Evolutionary conservation across 35 echinoderm and acorn worm species (phyloP), one percentile per base, ranked within the genome.

Genomic region (Ptychodera flava): DNA sequence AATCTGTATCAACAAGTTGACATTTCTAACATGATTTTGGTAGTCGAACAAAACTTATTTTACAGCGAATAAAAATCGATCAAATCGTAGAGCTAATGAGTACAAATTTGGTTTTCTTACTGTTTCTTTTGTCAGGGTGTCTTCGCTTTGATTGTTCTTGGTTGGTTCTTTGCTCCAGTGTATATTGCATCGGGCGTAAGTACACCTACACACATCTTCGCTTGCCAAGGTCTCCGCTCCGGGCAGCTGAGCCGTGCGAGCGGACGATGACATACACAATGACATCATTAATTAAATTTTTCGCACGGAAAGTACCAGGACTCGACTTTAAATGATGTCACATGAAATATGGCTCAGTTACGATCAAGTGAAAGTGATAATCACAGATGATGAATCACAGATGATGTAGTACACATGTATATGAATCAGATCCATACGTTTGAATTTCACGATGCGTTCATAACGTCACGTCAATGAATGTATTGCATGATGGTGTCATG

Each of bases 131-230:
- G 6, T 64, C 45, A 64, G 45, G 22, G 45, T 22, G 45, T 87
- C 31, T 76, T 92, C 0, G 83, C 92, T 2, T 76, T 95, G 27
- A 87, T 92, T 36, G 85, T 92, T n/a, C 37, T 91, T 15, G 93
- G 90, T 76, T 95, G 93, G 93, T 87, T 95, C 28, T 95, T 95
- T 78, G 38, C 90, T n/a, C 93, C 93, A 16, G 93, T 95, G 0
- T 95, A 92, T 37, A 92, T 95, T 37, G 93, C 93, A 31, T 91
- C 89, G 76, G 93, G 93, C 82, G 93, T 95, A 78, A 89, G 90
- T 85, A 16, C 28, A 22, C n/a, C n/a, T 64, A 64, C 22, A 22
- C 45, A 64, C 6, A 12, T 12, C 45, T 22, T 64, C 45, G 22
- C 22, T 64, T 64, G 45, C 22, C 6, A 64, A 64, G 45, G 45